Evolutionary conservation across 2,797 vertebrate species (phyloP).

Genomic region (Sciurus carolinensis): DNA sequence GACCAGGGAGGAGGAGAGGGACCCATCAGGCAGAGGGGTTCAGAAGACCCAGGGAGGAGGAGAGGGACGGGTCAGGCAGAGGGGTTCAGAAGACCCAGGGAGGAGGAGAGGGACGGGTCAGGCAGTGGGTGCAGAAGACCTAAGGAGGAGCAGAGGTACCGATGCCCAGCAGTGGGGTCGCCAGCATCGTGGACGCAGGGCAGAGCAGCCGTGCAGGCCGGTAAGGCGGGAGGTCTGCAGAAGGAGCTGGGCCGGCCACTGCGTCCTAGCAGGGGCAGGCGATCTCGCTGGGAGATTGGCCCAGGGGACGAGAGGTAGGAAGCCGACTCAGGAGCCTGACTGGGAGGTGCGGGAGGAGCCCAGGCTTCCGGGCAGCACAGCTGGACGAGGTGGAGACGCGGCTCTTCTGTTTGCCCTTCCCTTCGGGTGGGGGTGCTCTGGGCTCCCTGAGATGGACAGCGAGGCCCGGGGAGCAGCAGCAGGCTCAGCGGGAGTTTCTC

Average conservation of each 20-base stretch:
- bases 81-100: too few species aligned
- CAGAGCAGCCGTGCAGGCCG: too few species aligned
- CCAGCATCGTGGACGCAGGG: fast-evolving
- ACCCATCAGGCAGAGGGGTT: too few species aligned
- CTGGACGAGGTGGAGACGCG: background rate
- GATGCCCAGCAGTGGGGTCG: too few species aligned
- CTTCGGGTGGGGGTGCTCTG: background rate
- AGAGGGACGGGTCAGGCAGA: too few species aligned
- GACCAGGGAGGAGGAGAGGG: too few species aligned
- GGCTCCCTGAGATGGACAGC: background rate
- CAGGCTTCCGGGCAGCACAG: background rate
- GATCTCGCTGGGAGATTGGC: fast-evolving
- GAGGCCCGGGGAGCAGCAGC: fast-evolving
- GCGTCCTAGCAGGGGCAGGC: background rate
- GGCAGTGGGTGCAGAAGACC: too few species aligned
- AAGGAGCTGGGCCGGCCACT: fast-evolving
- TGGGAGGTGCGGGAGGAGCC: background rate
- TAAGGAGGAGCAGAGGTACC: too few species aligned
- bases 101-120: too few species aligned
- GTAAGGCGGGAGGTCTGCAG: fast-evolving
- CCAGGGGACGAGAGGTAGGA: fast-evolving
- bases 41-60: too few species aligned
- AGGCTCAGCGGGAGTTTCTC: background rate
- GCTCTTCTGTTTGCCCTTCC: background rate
- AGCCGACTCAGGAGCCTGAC: too few species aligned